Base-by-base conservation (phyloP, 2,113 vertebrate species). In the Chionodraco myersi region DNA sequence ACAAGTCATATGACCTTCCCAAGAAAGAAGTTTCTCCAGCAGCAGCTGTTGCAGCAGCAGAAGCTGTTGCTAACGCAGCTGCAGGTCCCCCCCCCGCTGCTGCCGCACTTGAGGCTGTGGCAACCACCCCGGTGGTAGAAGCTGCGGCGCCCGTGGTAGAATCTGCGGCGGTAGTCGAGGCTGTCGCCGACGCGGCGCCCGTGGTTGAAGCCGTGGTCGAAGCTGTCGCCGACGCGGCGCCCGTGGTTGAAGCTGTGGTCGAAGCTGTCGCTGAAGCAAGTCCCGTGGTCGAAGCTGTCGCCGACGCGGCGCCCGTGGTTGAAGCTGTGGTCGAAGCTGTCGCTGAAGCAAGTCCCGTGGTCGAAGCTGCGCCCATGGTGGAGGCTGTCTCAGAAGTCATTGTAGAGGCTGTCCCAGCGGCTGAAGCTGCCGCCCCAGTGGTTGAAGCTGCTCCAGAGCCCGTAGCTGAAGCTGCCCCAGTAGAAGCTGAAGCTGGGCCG, bases 1-100 rank as follows among this genome's bases (percentile, higher is more conserved):
- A 93, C 85, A 92, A 90, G 74, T 2, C 77, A 0, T 87, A 12
- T 62, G 65, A 84, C 41, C 59, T 81, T 15, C 79, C 90, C 70
- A 92, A 92, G 89, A 89, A 88, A 48, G 72, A 82, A 2, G 64
- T 70, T 52, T n/a, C 79, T n/a, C 1, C 77, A 23, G 67, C 65
- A 30, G 62, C 63, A 13, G 66, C 48, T 0, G 23, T 72, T 2
- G 69, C 79, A 3, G 72, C 84, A 14, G 86, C 77, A 18, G 72
- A 62, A 67, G 73, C 79, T 15, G 62, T 67, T 23, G 56, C 52
- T 16, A 79, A 75, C 49, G 21, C 78, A 21, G 47, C 12, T 0
- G 15, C 48, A 58, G 77, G 82, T 56, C 3, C 66, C 5, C 9
- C 23, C 0, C 21, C 34, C n/a, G 2, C 65, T 63, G 75, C 64